Evolutionary conservation across 2,888 invertebrate genomes (phyloP).

Genomic region (Diarsia dahlii): DNA sequence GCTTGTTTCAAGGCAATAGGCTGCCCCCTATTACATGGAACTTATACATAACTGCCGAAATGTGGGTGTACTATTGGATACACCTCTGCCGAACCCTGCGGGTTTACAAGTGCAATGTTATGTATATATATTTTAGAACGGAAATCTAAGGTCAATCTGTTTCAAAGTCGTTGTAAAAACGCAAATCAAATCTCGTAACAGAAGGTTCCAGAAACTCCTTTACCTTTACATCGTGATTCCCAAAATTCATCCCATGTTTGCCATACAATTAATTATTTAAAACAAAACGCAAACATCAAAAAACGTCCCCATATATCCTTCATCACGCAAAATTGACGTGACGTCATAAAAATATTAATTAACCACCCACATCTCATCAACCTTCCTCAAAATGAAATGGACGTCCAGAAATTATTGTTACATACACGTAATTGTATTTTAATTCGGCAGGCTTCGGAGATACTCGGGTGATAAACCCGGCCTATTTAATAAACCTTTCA

Average conservation of each 20-base stretch:
- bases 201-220: neutral
- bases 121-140: too few species aligned
- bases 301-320: conserved; percentile 8
- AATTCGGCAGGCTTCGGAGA: conserved; percentile 62
- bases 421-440: conserved; percentile 65
- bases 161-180: neutral
- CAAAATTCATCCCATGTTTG: conserved; percentile 15
- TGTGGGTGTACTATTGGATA: too few species aligned
- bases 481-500: conserved; percentile 70
- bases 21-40: too few species aligned
- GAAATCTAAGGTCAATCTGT: neutral
- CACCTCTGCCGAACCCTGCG: too few species aligned
- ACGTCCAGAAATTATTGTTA: conserved; percentile 62
- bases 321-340: conserved; percentile 30
- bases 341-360: conserved; percentile 51
- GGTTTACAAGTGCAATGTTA: too few species aligned
- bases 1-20: too few species aligned
- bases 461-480: conserved; percentile 61
- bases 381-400: conserved; percentile 53
- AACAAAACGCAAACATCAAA: conserved; percentile 28
- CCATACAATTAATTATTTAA: conserved; percentile 15
- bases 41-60: too few species aligned
- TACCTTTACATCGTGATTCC: neutral
- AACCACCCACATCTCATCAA: conserved; percentile 38
- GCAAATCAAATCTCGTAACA: neutral